A percentile compares a stretch with the other conserved stretches of the same genome.
These are phyloP conservation scores for Megastigmus dorsalis DNA, from an alignment of 2,888 invertebrate species.

Conservation along the genomic window DNA sequence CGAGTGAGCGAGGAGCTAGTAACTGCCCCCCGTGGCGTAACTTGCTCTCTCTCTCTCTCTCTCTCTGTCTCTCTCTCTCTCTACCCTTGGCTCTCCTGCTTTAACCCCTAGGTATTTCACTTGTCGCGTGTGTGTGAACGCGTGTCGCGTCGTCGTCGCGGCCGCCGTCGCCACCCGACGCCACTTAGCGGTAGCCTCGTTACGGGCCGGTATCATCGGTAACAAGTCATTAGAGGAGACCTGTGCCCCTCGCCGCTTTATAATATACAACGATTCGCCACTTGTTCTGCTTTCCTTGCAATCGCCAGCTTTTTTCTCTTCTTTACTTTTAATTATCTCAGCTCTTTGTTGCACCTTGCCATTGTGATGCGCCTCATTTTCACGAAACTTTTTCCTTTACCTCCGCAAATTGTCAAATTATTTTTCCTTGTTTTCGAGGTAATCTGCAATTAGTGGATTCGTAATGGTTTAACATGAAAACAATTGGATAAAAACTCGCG, in stretches of 20 bases:
- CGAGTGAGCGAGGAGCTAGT: neutral
- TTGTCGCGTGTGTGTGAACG: constrained; percentile 50
- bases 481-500: too few species aligned
- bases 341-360: too few species aligned
- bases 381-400: too few species aligned
- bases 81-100: too few species aligned
- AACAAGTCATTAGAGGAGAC: constrained; percentile 69
- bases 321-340: constrained; percentile 30
- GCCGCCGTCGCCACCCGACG: constrained; percentile 58
- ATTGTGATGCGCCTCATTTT: too few species aligned
- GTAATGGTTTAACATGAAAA: too few species aligned
- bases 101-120: constrained; percentile 57
- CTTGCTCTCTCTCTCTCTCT: too few species aligned
- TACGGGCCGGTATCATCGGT: constrained; percentile 62
- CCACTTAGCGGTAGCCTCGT: constrained; percentile 66
- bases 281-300: neutral
- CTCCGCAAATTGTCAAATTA: too few species aligned
- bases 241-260: constrained; percentile 39
- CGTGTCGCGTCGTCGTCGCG: neutral
- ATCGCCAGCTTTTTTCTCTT: neutral
- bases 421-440: too few species aligned
- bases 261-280: neutral
- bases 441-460: too few species aligned
- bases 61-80: too few species aligned
- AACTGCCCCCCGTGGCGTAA: constrained; percentile 47